A percentile compares a stretch with the other conserved stretches of the same genome.
Conservation (phyloP, 2,888 invertebrate species). For the Neocrepidodera transversa region DNA sequence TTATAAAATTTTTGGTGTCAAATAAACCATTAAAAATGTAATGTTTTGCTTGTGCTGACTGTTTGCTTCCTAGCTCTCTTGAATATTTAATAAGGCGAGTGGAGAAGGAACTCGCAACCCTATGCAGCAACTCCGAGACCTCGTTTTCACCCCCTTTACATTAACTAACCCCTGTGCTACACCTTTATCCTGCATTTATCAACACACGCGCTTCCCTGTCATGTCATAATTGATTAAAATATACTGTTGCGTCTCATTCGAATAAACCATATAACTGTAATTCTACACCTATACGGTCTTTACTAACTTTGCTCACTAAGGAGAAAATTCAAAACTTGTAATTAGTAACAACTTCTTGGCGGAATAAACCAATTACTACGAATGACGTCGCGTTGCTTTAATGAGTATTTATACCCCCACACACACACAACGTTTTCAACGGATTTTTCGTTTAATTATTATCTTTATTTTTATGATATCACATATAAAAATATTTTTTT, state of each 20-base stretch:
- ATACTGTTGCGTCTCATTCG: slow-evolving; percentile 41
- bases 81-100: slow-evolving; percentile 48
- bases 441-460: no score
- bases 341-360: slow-evolving; percentile 8
- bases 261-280: slow-evolving; percentile 32
- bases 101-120: slow-evolving; percentile 40
- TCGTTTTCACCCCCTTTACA: slow-evolving; percentile 34
- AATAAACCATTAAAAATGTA: slow-evolving; percentile 52
- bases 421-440: no score
- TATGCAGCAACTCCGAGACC: slow-evolving; percentile 38
- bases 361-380: slow-evolving; percentile 7
- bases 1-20: slow-evolving; percentile 50
- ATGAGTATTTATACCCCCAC: neutral
- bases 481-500: no score
- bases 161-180: slow-evolving; percentile 41
- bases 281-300: slow-evolving; percentile 22
- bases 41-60: slow-evolving; percentile 47
- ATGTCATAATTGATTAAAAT: slow-evolving; percentile 49
- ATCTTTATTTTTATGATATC: no score
- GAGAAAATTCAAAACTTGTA: slow-evolving; percentile 11
- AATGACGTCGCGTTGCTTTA: neutral
- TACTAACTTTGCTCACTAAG: neutral
- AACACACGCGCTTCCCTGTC: slow-evolving; percentile 45
- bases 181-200: slow-evolving; percentile 42
- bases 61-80: slow-evolving; percentile 47